Evolutionary conservation across 2,113 vertebrate genomes (phyloP).

Genomic region (Takifugu flavidus): DNA sequence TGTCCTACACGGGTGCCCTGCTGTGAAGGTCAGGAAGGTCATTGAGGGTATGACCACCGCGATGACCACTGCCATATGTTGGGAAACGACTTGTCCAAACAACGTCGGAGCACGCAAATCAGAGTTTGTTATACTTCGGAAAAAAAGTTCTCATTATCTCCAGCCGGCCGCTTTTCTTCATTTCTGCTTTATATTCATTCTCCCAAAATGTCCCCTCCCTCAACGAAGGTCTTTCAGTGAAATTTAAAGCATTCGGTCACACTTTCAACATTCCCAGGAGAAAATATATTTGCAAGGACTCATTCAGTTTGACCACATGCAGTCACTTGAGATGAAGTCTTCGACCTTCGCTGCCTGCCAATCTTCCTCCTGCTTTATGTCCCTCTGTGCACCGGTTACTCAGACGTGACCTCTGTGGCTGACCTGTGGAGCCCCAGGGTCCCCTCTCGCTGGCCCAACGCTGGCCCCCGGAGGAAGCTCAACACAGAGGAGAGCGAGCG

Average conservation of each 20-base stretch:
- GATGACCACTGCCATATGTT: conserved; percentile 21
- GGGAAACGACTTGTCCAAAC: neutral
- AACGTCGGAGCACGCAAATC: neutral
- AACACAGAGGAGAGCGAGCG: conserved; percentile 81
- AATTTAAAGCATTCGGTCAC: conserved; percentile 24
- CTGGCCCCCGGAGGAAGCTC: conserved; percentile 75
- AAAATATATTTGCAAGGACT: conserved; percentile 21
- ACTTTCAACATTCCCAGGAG: conserved; percentile 21
- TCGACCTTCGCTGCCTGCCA: conserved; percentile 37
- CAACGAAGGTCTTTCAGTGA: conserved; percentile 1
- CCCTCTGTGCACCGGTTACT: conserved; percentile 86
- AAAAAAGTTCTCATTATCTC: neutral
- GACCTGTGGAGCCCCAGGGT: conserved; percentile 84
- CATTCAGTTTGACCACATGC: conserved; percentile 26
- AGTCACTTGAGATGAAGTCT: conserved; percentile 51
- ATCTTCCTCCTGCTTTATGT: conserved; percentile 84
- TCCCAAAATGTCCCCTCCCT: neutral
- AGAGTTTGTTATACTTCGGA: neutral
- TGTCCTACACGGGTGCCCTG: conserved; percentile 75
- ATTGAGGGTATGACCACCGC: conserved; percentile 61
- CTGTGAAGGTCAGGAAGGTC: conserved; percentile 80
- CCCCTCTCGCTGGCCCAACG: conserved; percentile 73
- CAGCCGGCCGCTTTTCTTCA: conserved; percentile 15
- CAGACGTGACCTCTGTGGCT: conserved; percentile 79
- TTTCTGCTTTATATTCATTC: conserved; percentile 1